phyloP scores from a whole-genome alignment of 2,113 vertebrate genomes.

The Rhinopomastus cyanomelas region DNA sequence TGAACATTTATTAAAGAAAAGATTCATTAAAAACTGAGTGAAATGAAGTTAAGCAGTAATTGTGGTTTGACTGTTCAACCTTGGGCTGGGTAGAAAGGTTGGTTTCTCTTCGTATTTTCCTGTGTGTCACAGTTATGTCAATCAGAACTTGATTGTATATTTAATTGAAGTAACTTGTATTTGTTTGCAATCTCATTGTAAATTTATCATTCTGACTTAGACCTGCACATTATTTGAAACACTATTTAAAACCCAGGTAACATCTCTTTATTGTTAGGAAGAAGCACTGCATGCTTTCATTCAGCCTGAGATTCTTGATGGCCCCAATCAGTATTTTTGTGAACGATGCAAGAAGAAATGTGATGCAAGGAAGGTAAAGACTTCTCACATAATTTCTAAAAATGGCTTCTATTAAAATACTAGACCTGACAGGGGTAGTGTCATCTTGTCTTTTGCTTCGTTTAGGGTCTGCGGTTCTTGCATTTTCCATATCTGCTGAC shows the following conservation, averaged over 20 bases:
- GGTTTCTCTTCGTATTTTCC: not conserved
- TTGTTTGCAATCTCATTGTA: not conserved
- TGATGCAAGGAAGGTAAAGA: conserved; percentile 93
- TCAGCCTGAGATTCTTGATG: conserved; percentile 96
- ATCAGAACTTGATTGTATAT: not conserved
- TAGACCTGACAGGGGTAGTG: not conserved
- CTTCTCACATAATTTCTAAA: not conserved
- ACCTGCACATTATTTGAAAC: not conserved
- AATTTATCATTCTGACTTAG: not conserved
- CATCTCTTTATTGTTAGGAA: conserved; percentile 80
- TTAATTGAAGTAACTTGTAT: not conserved
- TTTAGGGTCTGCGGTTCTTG: conserved; percentile 93
- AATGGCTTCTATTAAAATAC: not conserved
- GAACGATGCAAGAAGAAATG: conserved; percentile 99
- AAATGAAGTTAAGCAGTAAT: not conserved
- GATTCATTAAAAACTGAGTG: conserved; percentile 10
- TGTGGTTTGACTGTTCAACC: conserved; percentile 30
- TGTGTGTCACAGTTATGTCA: not conserved
- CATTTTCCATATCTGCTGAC: conserved; percentile 97
- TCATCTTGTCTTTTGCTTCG: not conserved
- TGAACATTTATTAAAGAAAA: not conserved
- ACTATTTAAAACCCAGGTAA: conserved; percentile 23
- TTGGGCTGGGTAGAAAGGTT: not conserved
- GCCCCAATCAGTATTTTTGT: conserved; percentile 98
- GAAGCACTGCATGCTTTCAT: conserved; percentile 98